Conservation (phyloP, 2,888 invertebrate genomes). For the Rhodophaea formosa region DNA sequence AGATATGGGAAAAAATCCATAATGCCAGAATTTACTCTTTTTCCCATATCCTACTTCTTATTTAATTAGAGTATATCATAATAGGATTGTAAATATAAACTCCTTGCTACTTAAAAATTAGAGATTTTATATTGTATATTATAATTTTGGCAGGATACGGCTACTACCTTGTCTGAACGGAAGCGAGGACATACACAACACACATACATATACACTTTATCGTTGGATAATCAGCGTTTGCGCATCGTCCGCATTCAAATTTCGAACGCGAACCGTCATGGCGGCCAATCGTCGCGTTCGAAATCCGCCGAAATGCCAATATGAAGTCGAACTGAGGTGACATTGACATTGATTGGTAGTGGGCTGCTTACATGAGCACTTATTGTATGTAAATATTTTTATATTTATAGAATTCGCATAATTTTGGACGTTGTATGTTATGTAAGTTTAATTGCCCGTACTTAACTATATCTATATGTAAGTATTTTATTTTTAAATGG, state of each 20-base stretch:
- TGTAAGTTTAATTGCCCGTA: neutral
- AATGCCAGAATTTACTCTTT: too few relatives aligned
- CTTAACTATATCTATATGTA: neutral
- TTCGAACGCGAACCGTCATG: constrained; percentile 71
- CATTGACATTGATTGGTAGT: constrained; percentile 71
- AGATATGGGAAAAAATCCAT: too few relatives aligned
- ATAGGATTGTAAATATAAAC: too few relatives aligned
- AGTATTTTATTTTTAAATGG: too few relatives aligned
- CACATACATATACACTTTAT: constrained; percentile 56
- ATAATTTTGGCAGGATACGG: constrained; percentile 46
- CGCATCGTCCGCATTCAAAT: constrained; percentile 78
- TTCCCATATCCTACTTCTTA: too few relatives aligned
- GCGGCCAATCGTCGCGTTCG: constrained; percentile 57
- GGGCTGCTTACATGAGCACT: constrained; percentile 35
- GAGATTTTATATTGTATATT: neutral
- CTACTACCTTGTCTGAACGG: constrained; percentile 46
- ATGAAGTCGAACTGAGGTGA: constrained; percentile 51
- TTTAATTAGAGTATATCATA: too few relatives aligned
- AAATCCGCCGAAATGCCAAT: constrained; percentile 50
- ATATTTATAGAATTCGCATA: constrained; percentile 6
- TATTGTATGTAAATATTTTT: constrained; percentile 33
- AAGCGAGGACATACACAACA: constrained; percentile 48
- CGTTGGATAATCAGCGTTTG: constrained; percentile 71
- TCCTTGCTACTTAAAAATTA: neutral
- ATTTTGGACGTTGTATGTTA: neutral